phyloP scores from a whole-genome alignment of 1,140 invertebrate genomes.

The Drosophila mojavensis region DNA sequence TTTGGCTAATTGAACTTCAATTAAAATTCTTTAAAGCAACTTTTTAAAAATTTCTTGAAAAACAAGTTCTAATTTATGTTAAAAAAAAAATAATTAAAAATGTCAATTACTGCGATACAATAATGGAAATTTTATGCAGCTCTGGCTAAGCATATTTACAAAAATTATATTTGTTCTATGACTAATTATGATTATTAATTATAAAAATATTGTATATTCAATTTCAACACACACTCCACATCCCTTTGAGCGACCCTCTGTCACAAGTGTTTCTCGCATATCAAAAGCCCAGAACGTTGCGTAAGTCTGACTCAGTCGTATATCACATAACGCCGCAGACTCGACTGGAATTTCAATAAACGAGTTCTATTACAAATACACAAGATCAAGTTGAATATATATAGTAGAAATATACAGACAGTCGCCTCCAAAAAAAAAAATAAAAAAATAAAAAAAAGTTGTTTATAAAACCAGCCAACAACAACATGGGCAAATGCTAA shows the following conservation, averaged over 20 bases:
- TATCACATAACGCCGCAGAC: constrained; percentile 48
- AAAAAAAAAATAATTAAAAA: too few relatives aligned
- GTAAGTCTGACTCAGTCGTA: constrained; percentile 49
- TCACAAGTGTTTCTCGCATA: constrained; percentile 11
- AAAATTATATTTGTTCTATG: too few relatives aligned
- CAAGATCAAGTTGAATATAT: constrained; percentile 12
- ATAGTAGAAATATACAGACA: not conserved
- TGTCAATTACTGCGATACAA: too few relatives aligned
- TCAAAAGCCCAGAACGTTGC: constrained; percentile 23
- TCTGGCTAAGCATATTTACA: too few relatives aligned
- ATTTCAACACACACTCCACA: not conserved
- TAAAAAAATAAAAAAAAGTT: constrained; percentile 28
- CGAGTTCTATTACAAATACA: constrained; percentile 51
- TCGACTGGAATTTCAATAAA: constrained; percentile 53
- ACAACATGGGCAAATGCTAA: constrained; percentile 24
- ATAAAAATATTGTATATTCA: not conserved
- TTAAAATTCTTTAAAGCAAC: too few relatives aligned
- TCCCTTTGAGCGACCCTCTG: constrained; percentile 29
- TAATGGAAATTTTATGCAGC: too few relatives aligned
- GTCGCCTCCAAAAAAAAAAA: too few relatives aligned
- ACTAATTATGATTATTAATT: not conserved
- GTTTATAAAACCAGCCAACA: constrained; percentile 35
- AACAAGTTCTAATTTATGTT: too few relatives aligned
- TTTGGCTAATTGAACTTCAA: too few relatives aligned
- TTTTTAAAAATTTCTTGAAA: too few relatives aligned